Evolutionary conservation across 1,140 invertebrate species (phyloP).

Genomic region (Panagrolaimus sp.): DNA sequence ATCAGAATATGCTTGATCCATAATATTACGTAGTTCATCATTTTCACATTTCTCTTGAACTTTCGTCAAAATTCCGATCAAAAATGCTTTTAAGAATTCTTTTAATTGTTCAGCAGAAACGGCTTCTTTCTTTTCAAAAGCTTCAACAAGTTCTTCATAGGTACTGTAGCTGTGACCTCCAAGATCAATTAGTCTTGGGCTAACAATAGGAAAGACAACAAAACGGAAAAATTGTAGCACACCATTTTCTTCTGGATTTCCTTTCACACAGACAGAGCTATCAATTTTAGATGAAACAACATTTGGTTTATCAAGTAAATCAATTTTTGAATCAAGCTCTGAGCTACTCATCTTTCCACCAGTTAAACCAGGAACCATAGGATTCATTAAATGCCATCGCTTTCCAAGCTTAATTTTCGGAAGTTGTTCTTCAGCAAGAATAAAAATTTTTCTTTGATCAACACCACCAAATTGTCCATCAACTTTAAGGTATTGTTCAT

Average conservation of each 20-base stretch:
- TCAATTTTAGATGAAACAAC: constrained; percentile 89
- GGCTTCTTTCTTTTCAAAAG: constrained; percentile 26
- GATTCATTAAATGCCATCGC: constrained; percentile 91
- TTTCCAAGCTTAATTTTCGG: constrained; percentile 62
- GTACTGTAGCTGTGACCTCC: constrained; percentile 25
- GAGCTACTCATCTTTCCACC: constrained; percentile 90
- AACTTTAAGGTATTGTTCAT: constrained; percentile 94
- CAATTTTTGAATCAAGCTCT: constrained; percentile 96
- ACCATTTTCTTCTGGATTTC: constrained; percentile 88
- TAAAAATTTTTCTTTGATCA: constrained; percentile 98
- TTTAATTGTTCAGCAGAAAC: constrained; percentile 43
- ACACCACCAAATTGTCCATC: constrained; percentile 98
- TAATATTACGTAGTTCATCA: constrained; percentile 39
- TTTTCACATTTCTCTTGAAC: constrained; percentile 45
- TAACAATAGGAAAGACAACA: constrained; percentile 77
- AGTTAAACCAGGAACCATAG: constrained; percentile 75
- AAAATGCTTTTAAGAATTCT: constrained; percentile 37
- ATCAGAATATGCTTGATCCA: constrained; percentile 43
- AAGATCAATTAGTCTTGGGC: constrained; percentile 19
- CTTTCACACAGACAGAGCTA: constrained; percentile 80
- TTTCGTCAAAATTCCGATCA: constrained; percentile 46
- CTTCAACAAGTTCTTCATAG: constrained; percentile 33
- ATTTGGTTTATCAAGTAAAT: constrained; percentile 80
- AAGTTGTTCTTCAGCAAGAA: constrained; percentile 79
- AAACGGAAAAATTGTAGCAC: constrained; percentile 89